Evolutionary conservation across 64 coral and sea anemone genomes (phyloP).

Genomic region (Dendronephthya gigantea): DNA sequence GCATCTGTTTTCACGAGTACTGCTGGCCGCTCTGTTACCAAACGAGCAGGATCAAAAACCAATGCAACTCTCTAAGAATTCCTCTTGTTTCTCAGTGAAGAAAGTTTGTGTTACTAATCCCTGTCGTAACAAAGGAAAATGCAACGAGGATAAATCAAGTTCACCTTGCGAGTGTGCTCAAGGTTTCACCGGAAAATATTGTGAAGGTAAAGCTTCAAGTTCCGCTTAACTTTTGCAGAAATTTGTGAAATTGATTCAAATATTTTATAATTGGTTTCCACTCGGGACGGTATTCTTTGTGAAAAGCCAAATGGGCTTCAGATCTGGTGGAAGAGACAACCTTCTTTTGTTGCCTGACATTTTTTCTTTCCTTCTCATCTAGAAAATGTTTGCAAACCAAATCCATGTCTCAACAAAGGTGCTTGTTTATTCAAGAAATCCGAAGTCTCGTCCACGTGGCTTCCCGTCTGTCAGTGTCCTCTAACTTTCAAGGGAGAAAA

Average conservation of each 20-base stretch:
- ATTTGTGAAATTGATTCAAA: background rate
- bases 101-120: conserved; percentile 40
- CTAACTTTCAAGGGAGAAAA: conserved; percentile 9
- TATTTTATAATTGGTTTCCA: too few relatives aligned
- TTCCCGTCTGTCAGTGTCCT: conserved; percentile 6
- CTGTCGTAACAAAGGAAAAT: conserved; percentile 37
- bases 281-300: too few relatives aligned
- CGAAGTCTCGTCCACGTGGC: background rate
- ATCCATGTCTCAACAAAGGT: conserved; percentile 38
- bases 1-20: too few relatives aligned
- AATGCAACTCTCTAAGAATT: too few relatives aligned
- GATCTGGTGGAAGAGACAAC: too few relatives aligned
- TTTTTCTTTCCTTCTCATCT: background rate
- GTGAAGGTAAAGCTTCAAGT: too few relatives aligned
- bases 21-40: too few relatives aligned
- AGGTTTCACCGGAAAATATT: conserved; percentile 32
- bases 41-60: too few relatives aligned
- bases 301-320: too few relatives aligned
- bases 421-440: conserved; percentile 15
- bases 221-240: too few relatives aligned
- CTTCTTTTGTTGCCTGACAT: background rate
- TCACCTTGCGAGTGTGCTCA: conserved; percentile 33
- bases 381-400: conserved; percentile 37
- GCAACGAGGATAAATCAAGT: conserved; percentile 21
- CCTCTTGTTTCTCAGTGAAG: background rate